phyloP scores from a whole-genome alignment of 2,113 vertebrate genomes.

The Cochlearius cochlearius region DNA sequence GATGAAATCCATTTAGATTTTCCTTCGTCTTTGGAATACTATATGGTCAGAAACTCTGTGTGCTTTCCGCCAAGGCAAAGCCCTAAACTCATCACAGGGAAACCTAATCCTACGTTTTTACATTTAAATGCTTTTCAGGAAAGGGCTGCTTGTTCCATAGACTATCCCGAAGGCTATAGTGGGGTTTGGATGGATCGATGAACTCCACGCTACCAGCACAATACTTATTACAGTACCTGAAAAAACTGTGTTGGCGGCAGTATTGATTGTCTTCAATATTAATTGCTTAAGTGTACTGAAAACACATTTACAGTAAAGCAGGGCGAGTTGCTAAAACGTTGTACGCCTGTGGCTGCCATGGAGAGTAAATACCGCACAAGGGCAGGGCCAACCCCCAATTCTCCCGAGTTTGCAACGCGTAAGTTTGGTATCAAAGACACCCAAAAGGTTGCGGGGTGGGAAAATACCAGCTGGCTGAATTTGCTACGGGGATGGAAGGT shows the following conservation, averaged over 20 bases:
- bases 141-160: background rate
- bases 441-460: background rate
- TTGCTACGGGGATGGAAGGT: background rate
- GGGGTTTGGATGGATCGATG: background rate
- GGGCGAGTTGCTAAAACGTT: background rate
- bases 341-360: background rate
- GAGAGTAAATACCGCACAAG: background rate
- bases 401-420: background rate
- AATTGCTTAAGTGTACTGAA: background rate
- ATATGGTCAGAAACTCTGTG: background rate
- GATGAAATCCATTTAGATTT: background rate
- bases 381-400: background rate
- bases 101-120: background rate
- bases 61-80: background rate
- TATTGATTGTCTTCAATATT: background rate
- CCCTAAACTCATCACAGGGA: background rate
- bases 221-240: background rate
- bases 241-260: background rate
- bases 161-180: background rate
- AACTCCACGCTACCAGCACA: background rate
- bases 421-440: background rate
- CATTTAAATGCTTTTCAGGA: background rate
- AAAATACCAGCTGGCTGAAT: background rate
- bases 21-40: background rate
- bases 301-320: background rate